Conservation (phyloP, 2,797 vertebrate species). For the Tinamus major region DNA sequence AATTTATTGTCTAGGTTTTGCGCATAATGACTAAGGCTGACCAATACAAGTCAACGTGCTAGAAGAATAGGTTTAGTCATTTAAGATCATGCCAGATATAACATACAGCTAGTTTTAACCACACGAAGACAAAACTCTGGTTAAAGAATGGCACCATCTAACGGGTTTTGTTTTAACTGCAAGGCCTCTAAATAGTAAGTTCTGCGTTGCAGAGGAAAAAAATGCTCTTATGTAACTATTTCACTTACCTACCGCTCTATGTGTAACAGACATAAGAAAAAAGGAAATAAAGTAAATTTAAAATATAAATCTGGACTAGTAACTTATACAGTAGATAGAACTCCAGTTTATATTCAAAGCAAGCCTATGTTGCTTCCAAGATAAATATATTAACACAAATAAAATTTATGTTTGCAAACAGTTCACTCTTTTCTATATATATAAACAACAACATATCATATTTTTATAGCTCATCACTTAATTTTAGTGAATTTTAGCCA, state of each 20-base stretch:
- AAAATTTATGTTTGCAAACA: not conserved
- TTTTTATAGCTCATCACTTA: not conserved
- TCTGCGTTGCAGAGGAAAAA: not conserved
- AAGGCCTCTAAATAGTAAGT: not conserved
- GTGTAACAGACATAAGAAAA: not conserved
- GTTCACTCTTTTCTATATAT: not conserved
- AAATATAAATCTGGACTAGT: not conserved
- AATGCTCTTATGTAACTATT: not conserved
- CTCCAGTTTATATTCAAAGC: not conserved
- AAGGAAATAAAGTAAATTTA: not conserved
- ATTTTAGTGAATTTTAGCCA: not conserved
- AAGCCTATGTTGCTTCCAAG: not conserved
- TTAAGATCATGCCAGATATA: conserved; percentile 51
- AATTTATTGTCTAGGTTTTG: conserved; percentile 63
- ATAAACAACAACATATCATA: not conserved
- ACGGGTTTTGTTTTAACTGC: conserved; percentile 52
- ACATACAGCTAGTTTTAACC: not conserved
- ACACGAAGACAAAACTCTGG: conserved; percentile 16
- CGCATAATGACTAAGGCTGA: conserved; percentile 66
- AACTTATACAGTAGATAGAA: not conserved
- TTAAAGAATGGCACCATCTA: conserved; percentile 75
- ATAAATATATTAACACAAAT: not conserved
- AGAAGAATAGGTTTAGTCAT: conserved; percentile 69
- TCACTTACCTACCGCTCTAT: not conserved
- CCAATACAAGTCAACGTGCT: conserved; percentile 40